These are phyloP conservation scores for Galago senegalensis DNA, from an alignment of 2,797 vertebrate species.

Conservation along the genomic window DNA sequence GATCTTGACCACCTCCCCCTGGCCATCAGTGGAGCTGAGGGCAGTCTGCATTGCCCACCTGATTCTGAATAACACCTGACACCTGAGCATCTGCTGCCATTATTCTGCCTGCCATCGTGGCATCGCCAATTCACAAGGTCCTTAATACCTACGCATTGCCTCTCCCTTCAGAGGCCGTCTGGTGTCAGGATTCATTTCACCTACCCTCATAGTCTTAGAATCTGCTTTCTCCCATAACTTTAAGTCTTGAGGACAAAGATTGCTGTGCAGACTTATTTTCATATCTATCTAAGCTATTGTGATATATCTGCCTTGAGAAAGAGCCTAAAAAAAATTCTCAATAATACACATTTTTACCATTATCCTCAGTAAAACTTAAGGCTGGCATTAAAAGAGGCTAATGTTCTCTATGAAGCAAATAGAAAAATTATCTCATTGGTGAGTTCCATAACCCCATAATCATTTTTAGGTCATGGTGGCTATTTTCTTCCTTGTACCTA, in stretches of 20 bases:
- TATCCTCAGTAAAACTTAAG: neutral
- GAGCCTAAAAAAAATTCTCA: neutral
- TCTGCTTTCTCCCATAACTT: neutral
- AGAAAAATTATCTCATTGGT: neutral
- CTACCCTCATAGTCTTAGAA: neutral
- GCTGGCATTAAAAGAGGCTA: neutral
- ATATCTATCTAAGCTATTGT: neutral
- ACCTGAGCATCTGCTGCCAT: neutral
- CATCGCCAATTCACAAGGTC: neutral
- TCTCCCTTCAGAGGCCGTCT: neutral
- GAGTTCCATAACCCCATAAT: conserved; percentile 8
- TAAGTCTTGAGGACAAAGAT: neutral
- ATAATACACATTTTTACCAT: neutral
- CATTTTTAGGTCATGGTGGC: conserved; percentile 67
- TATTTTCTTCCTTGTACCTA: conserved; percentile 74
- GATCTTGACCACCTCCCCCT: neutral
- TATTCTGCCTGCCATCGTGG: neutral
- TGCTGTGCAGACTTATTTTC: neutral
- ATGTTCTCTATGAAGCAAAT: neutral
- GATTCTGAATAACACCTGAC: neutral
- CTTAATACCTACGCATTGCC: neutral
- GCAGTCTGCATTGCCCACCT: neutral
- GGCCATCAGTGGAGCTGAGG: neutral
- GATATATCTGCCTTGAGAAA: conserved; percentile 31
- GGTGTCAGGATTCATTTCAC: neutral